phyloP scores from a whole-genome alignment of 2,113 vertebrate species.

The Rattus rattus region DNA sequence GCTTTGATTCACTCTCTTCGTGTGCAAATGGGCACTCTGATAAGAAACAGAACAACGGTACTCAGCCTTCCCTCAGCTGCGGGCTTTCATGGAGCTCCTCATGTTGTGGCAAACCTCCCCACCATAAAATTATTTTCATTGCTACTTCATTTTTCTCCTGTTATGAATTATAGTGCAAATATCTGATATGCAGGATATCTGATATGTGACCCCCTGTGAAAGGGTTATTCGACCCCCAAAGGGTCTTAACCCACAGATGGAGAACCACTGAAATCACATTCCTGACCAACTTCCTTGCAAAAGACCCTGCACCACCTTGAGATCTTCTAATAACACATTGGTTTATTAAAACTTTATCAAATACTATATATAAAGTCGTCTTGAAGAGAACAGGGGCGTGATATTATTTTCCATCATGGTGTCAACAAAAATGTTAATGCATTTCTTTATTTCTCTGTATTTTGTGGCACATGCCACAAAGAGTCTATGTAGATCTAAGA shows the following conservation, averaged over 20 bases:
- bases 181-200: not conserved
- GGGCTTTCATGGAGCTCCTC: not conserved
- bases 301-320: not conserved
- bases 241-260: not conserved
- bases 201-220: not conserved
- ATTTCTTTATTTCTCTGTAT: not conserved
- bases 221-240: not conserved
- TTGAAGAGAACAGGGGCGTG: not conserved
- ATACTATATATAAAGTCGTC: not conserved
- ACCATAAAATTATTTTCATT: not conserved
- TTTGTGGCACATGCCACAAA: not conserved
- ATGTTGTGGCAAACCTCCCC: not conserved
- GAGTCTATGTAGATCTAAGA: not conserved
- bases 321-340: not conserved
- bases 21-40: not conserved
- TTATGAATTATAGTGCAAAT: not conserved
- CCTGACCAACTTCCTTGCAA: not conserved
- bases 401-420: not conserved
- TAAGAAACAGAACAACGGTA: not conserved
- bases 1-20: not conserved
- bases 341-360: not conserved
- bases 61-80: not conserved
- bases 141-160: not conserved
- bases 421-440: not conserved
- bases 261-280: not conserved